Base-by-base conservation (phyloP, 2,797 vertebrate species). In the Delichon dasypus region DNA sequence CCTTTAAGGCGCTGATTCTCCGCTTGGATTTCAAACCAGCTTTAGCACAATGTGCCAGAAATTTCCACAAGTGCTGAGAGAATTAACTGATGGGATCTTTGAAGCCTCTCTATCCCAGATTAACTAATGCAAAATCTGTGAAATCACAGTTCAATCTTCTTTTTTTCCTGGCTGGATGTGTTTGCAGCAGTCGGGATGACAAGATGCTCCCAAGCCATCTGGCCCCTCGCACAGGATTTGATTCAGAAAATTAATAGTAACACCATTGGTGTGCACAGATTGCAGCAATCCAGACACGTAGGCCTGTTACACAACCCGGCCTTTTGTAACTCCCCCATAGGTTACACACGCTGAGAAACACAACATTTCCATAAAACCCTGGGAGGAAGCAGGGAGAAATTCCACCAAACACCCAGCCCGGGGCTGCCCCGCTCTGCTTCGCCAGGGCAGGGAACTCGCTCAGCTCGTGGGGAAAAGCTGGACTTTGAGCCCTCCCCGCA, bases 61-160 rank as follows among this genome's bases (percentile, higher is more conserved):
- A 96, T 97, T 95, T 97, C 97, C 96, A 94, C 96, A 97, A 97
- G 95, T 97, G 95, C 95, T 92, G 87, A 96, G 93, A 90, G 96
- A 98, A 97, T 97, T 97, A 97, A 97, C 96, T 95, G 97, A 98
- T 97, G 97, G 95, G 95, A 97, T 98, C 97, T 97, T 97, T 97
- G 97, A 98, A 98, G 97, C 95, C 96, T 97, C 97, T 97, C 93
- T 95, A 97, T 97, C 90, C 97, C 96, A 96, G 97, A 97, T 98
- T 97, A 98, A 98, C 97, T 97, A 97, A 98, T 97, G 97, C 97
- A 97, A 97, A 98, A 97, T 96, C 97, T 96, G 97, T 97, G 96
- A 98, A 97, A 97, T 97, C 95, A 97, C 94, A 96, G 96, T 94
- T 94, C 95, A 96, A 94, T 97, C 95, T 97, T 97, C 97, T 97